Base-by-base conservation (phyloP, 1,140 invertebrate species). In the Trinorchestia longiramus region DNA sequence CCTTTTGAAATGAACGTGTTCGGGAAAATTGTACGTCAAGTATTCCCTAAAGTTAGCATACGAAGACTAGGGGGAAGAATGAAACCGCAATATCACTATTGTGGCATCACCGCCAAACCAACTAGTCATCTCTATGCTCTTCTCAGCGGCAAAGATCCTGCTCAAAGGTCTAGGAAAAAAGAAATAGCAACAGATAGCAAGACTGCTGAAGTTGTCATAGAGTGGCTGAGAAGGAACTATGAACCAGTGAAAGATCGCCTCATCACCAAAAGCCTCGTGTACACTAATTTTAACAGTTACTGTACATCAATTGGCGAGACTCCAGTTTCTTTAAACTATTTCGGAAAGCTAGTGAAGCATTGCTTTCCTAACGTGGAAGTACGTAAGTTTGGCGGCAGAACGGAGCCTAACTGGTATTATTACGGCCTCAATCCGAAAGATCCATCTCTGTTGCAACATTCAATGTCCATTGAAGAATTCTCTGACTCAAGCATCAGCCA, bases 1-100 rank as follows among this genome's bases (percentile, higher is more conserved):
- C 96, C 96, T 36, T 97, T 97, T 43, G 96, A 97, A 44, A 97
- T 97, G 96, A 97, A 97, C 88, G 96, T 97, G 0, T 97, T 97
- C 77, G 96, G 96, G 11, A 97, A 97, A 95, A 97, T 97, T 40
- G 96, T 97, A 17, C 95, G 96, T 0, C 96, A 97, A 91, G 96
- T 97, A 42, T 97, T 97, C 91, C 96, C 96, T 0, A 97, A 97
- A 43, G 96, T 97, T 44, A 96, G 95, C 28, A 97, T 97, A 53
- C 91, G 96, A 42, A 57, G 96, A 11, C 95, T 97, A 40, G 96
- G 96, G 6, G 96, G 96, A 0, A 95, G 96, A n/a, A 95, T 96
- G 57, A 97, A 97, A 62, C 96, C 96, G 28, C 96, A 97, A 95
- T 97, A 97, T 45, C 96, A 97, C 88, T 97, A 97, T 95, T 97